A percentile compares a stretch with the other conserved stretches of the same genome.
Evolutionary conservation across 2,113 vertebrate genomes (phyloP).

Genomic region (Uropsilus gracilis): DNA sequence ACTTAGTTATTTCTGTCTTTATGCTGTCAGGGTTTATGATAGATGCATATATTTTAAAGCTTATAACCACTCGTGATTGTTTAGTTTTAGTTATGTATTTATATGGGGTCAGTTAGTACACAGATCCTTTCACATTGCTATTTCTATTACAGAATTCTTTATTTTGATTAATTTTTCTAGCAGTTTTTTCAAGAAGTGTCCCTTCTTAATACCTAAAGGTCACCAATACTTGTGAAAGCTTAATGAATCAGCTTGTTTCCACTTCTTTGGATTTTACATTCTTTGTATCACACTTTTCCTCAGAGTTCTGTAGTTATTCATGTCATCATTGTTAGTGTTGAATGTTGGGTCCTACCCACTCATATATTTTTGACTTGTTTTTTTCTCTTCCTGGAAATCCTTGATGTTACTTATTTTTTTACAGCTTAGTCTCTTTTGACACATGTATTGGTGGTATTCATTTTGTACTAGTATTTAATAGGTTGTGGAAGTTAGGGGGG

Average conservation of each 20-base stretch:
- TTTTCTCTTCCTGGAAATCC: neutral
- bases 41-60: neutral
- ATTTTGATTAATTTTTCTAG: neutral
- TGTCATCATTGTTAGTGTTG: neutral
- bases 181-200: neutral
- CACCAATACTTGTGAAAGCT: neutral
- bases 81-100: neutral
- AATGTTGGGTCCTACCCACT: neutral
- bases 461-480: neutral
- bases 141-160: constrained; percentile 5
- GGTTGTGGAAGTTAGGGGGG: no score
- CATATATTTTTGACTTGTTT: neutral
- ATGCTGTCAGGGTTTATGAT: neutral
- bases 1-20: neutral
- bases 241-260: neutral
- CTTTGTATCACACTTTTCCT: neutral
- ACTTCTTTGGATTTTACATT: neutral
- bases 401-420: neutral
- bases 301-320: neutral
- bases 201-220: neutral
- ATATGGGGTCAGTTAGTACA: neutral
- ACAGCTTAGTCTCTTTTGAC: neutral
- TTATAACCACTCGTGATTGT: neutral
- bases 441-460: neutral
- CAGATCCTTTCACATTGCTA: no score